These are phyloP conservation scores for Branchellion lobata DNA, from an alignment of 2,888 invertebrate species.

Conservation along the genomic window DNA sequence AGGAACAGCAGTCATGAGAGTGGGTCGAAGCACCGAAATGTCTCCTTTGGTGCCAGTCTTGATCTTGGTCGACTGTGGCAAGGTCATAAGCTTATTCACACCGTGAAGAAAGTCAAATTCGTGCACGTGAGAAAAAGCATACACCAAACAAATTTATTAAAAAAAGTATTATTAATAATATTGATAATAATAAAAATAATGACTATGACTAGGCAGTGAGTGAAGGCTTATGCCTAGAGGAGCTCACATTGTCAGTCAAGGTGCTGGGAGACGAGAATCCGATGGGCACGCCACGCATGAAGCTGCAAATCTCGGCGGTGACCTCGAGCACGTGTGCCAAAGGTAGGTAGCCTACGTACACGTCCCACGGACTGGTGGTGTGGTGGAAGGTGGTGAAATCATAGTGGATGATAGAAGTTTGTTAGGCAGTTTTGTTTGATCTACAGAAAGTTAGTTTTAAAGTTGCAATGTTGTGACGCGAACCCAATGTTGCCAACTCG, in stretches of 20 bases:
- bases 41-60: constrained; percentile 92
- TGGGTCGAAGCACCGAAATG: constrained; percentile 83
- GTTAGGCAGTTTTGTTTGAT: too few relatives aligned
- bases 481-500: constrained; percentile 59
- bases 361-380: constrained; percentile 66
- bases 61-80: constrained; percentile 80
- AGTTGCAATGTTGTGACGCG: too few relatives aligned
- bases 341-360: constrained; percentile 91
- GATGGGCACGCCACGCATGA: constrained; percentile 82
- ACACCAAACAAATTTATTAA: too few relatives aligned
- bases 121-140: too few relatives aligned
- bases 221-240: not conserved
- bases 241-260: constrained; percentile 63
- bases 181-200: constrained; percentile 1
- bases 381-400: not conserved
- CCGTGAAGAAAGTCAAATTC: too few relatives aligned
- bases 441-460: too few relatives aligned
- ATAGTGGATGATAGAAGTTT: too few relatives aligned
- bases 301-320: constrained; percentile 76
- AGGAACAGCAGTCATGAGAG: constrained; percentile 93
- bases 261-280: constrained; percentile 95
- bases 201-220: not conserved
- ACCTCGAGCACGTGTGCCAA: constrained; percentile 63
- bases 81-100: too few relatives aligned
- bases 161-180: too few relatives aligned